Evolutionary conservation across 2,113 vertebrate species (phyloP), one percentile per base, ranked within the genome.

Genomic region (Clupea harengus): DNA sequence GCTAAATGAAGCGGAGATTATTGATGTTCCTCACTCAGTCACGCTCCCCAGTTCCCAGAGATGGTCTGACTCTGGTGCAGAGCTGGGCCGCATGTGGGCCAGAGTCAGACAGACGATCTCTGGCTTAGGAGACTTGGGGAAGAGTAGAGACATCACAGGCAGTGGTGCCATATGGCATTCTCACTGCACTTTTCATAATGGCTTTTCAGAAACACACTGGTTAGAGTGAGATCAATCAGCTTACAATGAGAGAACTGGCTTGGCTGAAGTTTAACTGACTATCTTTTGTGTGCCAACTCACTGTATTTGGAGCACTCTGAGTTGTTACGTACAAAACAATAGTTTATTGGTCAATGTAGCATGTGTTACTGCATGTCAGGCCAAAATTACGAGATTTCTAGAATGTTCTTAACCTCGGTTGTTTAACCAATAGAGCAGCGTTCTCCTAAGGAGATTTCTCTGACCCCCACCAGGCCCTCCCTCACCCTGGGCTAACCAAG

Each of bases 191-290:
- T 6, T 64, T 64, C 22, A 9, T 64, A n/a, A n/a, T 5, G 57
- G 22, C 57, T 25, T 25, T n/a, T 25, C 57, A 25, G 57, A n/a
- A 64, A 64, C n/a, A 25, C n/a, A 3, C n/a, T 20, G 20, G 22
- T 64, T 64, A 22, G 57, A 64, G 20, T 64, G 57, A 8, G 57
- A 64, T 64, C 22, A n/a, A 7, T 60, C 57, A 64, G 57, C 3
- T 64, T n/a, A 64, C 57, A 64, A 64, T 6, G 57, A 64, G 57
- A 64, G 57, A 64, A n/a, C 57, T 64, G n/a, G n/a, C n/a, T 67
- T 67, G n/a, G 6, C n/a, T 67, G 7, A 11, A 28, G n/a, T 67
- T 28, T 5, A 10, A 25, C 22, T 64, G n/a, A n/a, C 22, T 20
- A 18, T 57, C 0, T 57, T 20, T 5, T n/a, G 60, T 64, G 60